A percentile compares a stretch with the other conserved stretches of the same genome.
Conservation (phyloP, 2,797 vertebrate genomes). For the Poeciliopsis turneri region DNA sequence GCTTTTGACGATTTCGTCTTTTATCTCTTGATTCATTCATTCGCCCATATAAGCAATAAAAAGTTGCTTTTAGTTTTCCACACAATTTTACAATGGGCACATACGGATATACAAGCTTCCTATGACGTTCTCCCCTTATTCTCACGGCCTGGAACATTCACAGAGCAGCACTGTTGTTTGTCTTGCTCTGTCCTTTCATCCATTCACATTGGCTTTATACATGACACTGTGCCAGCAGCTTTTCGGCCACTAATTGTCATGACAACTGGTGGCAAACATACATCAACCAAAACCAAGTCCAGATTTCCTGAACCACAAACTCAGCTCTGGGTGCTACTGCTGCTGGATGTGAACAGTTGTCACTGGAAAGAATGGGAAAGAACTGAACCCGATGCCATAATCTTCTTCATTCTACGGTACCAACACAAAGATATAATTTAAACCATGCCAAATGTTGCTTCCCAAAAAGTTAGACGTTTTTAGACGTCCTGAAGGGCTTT, state of each 20-base stretch:
- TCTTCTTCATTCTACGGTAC: too few relatives aligned
- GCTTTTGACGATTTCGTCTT: slow-evolving; percentile 49
- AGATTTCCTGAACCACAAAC: slow-evolving; percentile 69
- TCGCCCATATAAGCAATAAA: slow-evolving; percentile 58
- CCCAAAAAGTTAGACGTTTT: background rate
- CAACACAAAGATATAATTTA: background rate
- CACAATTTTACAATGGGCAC: slow-evolving; percentile 24
- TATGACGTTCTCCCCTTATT: slow-evolving; percentile 24
- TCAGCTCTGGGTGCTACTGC: slow-evolving; percentile 46
- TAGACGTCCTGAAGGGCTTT: background rate
- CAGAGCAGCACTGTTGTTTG: slow-evolving; percentile 44
- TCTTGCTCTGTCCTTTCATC: slow-evolving; percentile 35
- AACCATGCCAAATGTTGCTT: background rate
- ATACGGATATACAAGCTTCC: slow-evolving; percentile 32
- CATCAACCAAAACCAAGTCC: slow-evolving; percentile 71
- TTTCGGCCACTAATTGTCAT: slow-evolving; percentile 68
- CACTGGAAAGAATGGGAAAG: slow-evolving; percentile 19
- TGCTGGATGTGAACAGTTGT: slow-evolving; percentile 36
- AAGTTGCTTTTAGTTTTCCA: slow-evolving; percentile 40
- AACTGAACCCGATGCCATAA: slow-evolving; percentile 26
- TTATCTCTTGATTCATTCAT: slow-evolving; percentile 43
- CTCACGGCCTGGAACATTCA: slow-evolving; percentile 17
- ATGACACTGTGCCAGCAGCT: slow-evolving; percentile 58
- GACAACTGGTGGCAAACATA: slow-evolving; percentile 79
- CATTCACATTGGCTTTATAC: slow-evolving; percentile 60